Evolutionary conservation across 2,888 invertebrate genomes (phyloP).

Genomic region (Exephanes ischioxanthus): DNA sequence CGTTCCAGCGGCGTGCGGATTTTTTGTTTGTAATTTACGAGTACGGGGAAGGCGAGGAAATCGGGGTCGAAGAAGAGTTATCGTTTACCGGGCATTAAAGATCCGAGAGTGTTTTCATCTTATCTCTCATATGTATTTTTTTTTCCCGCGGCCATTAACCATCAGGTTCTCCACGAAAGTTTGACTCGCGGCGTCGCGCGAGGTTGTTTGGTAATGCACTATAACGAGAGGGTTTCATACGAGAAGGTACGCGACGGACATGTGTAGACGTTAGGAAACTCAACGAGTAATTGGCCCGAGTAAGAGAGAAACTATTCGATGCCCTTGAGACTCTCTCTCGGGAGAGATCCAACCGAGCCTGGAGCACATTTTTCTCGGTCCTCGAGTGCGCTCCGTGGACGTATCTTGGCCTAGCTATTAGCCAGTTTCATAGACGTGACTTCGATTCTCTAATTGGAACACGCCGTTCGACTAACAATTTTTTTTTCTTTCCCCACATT

Average conservation of each 20-base stretch:
- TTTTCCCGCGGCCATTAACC: slow-evolving; percentile 34
- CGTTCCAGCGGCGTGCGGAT: background rate
- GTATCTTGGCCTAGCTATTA: slow-evolving; percentile 16
- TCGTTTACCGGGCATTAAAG: slow-evolving; percentile 23
- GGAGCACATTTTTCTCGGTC: slow-evolving; percentile 1
- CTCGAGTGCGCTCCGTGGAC: background rate
- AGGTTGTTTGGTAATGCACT: slow-evolving; percentile 6
- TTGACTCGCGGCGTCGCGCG: slow-evolving; percentile 32
- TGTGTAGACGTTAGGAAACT: slow-evolving; percentile 36
- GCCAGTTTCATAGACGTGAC: slow-evolving; percentile 1
- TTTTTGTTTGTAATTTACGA: background rate
- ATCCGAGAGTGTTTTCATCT: slow-evolving; percentile 40
- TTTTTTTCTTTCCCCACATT: slow-evolving; percentile 16
- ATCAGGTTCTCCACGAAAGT: slow-evolving; percentile 54
- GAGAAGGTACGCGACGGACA: background rate
- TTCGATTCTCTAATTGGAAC: slow-evolving; percentile 50
- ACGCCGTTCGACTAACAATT: slow-evolving; percentile 33
- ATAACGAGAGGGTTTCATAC: background rate
- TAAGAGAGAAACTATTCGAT: slow-evolving; percentile 50
- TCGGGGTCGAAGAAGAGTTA: slow-evolving; percentile 56
- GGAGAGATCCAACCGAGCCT: background rate
- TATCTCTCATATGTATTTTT: slow-evolving; percentile 4
- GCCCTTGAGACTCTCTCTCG: slow-evolving; percentile 47
- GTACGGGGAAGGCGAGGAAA: slow-evolving; percentile 44
- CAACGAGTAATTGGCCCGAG: slow-evolving; percentile 47